Evolutionary conservation across 2,113 vertebrate genomes (phyloP).

Genomic region (Ursus arctos): DNA sequence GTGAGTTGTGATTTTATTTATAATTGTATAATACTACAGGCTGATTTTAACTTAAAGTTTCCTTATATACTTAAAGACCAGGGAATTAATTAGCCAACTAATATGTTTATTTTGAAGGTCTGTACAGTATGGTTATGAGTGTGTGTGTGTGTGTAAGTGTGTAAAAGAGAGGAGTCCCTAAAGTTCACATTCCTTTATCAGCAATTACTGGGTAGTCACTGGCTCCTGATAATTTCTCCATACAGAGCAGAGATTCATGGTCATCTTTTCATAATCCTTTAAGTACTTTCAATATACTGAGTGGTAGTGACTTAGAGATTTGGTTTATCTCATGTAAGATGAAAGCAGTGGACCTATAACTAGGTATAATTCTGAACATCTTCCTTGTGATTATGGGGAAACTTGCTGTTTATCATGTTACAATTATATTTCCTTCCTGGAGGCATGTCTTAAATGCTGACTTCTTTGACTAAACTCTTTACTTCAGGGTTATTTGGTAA

Average conservation of each 20-base stretch:
- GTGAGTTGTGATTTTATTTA: constrained; percentile 21
- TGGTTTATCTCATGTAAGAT: constrained; percentile 24
- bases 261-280: background rate
- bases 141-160: background rate
- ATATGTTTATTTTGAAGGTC: background rate
- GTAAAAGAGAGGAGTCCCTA: background rate
- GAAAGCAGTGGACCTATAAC: background rate
- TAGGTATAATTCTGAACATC: background rate
- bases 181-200: background rate
- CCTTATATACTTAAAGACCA: constrained; percentile 10
- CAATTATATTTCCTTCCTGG: constrained; percentile 38
- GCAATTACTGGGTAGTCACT: background rate
- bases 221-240: background rate
- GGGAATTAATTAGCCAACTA: constrained; percentile 43
- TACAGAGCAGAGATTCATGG: background rate
- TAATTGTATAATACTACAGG: background rate
- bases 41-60: constrained; percentile 48
- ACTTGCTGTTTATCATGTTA: background rate
- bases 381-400: constrained; percentile 16
- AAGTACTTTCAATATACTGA: background rate
- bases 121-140: background rate
- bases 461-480: constrained; percentile 27
- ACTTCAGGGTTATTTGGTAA: constrained; percentile 33
- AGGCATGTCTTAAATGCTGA: background rate
- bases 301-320: background rate